A percentile compares a stretch with the other conserved stretches of the same genome.
phyloP scores from a whole-genome alignment of 1,140 invertebrate genomes.

The Zaprionus ornatus region DNA sequence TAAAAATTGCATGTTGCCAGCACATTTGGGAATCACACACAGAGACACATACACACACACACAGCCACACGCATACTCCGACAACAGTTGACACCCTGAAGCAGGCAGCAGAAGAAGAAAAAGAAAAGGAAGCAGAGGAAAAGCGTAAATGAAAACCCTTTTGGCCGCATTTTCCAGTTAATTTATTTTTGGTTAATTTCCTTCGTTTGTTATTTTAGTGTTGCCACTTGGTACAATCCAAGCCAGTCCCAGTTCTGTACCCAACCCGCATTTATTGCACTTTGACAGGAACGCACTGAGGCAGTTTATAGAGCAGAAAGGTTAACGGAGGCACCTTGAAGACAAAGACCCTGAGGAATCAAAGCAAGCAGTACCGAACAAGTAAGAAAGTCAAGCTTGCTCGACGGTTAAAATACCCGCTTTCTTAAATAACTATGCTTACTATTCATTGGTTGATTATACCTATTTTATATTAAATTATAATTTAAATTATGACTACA shows the following conservation, averaged over 20 bases:
- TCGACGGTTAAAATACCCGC: too few relatives aligned
- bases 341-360: neutral
- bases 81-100: slow-evolving; percentile 40
- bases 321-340: slow-evolving; percentile 28
- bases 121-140: neutral
- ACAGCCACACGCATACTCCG: slow-evolving; percentile 6
- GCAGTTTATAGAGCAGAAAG: slow-evolving; percentile 25
- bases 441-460: too few relatives aligned
- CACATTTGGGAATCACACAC: slow-evolving; percentile 76
- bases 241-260: neutral
- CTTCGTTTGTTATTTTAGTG: slow-evolving; percentile 75
- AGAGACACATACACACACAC: slow-evolving; percentile 38
- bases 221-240: slow-evolving; percentile 41
- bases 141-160: slow-evolving; percentile 51
- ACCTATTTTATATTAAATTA: too few relatives aligned
- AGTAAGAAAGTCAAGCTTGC: too few relatives aligned
- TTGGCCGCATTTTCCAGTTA: slow-evolving; percentile 65
- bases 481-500: too few relatives aligned
- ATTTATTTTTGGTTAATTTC: slow-evolving; percentile 81
- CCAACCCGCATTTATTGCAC: slow-evolving; percentile 57
- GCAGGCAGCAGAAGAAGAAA: slow-evolving; percentile 18
- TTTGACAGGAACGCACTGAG: slow-evolving; percentile 66
- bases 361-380: too few relatives aligned
- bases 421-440: too few relatives aligned
- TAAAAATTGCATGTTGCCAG: slow-evolving; percentile 80